Conservation (phyloP, 2,888 invertebrate genomes). For the Rhabditoides inermis region DNA sequence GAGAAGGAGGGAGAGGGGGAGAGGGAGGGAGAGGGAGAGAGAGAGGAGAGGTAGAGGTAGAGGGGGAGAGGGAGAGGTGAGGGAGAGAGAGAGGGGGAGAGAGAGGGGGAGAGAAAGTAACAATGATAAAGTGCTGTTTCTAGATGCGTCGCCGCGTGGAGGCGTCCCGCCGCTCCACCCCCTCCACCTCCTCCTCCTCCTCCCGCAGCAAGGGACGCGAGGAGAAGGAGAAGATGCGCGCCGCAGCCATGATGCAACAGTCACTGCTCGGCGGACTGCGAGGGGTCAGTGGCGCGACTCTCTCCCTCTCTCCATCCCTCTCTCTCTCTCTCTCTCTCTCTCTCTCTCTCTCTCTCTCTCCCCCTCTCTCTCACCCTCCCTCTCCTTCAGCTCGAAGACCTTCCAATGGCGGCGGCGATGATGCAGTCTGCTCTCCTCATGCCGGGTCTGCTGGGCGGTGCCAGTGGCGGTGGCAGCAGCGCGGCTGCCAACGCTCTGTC, state of each 20-base stretch:
- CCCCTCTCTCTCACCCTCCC: not conserved
- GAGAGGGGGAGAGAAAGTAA: too few relatives aligned
- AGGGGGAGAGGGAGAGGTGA: too few relatives aligned
- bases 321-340: conserved; percentile 1
- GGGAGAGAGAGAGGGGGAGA: too few relatives aligned
- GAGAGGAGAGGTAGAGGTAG: too few relatives aligned
- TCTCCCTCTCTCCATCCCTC: conserved; percentile 1
- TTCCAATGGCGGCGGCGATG: conserved; percentile 7
- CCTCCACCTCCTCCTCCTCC: too few relatives aligned
- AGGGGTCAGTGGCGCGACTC: too few relatives aligned
- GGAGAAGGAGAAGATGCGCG: conserved; percentile 34
- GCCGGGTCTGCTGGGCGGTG: conserved; percentile 11
- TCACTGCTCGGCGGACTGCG: conserved; percentile 24
- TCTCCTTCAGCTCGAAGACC: conserved; percentile 5
- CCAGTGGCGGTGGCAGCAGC: conserved; percentile 6
- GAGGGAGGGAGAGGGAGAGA: conserved; percentile 6
- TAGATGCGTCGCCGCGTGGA: too few relatives aligned
- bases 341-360: conserved; percentile 6
- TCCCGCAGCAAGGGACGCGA: too few relatives aligned
- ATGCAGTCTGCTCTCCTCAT: conserved; percentile 12
- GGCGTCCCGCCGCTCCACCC: too few relatives aligned
- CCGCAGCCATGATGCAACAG: conserved; percentile 44
- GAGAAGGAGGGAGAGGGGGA: conserved; percentile 8
- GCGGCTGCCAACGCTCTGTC: not conserved
- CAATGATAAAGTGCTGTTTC: too few relatives aligned